Conservation (phyloP, 1,140 invertebrate species). For the Ceratoteleas bidentatus region DNA sequence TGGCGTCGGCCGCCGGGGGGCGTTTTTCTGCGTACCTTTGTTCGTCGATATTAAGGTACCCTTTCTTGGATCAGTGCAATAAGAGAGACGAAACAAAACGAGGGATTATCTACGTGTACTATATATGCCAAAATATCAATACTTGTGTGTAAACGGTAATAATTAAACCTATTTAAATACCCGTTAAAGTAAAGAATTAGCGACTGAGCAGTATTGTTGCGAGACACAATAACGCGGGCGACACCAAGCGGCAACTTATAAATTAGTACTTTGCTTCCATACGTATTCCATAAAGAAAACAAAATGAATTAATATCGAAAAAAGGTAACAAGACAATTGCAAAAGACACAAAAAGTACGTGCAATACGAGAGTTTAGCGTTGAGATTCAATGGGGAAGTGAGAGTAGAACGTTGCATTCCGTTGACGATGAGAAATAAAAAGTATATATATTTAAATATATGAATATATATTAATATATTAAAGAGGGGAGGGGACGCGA, state of each 20-base stretch:
- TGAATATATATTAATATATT: constrained; percentile 48
- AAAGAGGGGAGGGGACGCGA: constrained; percentile 2
- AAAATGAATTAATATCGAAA: no score
- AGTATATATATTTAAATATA: constrained; percentile 28
- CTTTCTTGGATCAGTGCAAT: constrained; percentile 64
- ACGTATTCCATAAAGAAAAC: constrained; percentile 27
- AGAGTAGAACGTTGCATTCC: constrained; percentile 75
- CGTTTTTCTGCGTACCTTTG: constrained; percentile 18
- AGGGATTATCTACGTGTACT: constrained; percentile 65
- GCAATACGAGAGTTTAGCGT: constrained; percentile 33
- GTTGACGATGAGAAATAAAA: constrained; percentile 68
- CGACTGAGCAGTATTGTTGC: constrained; percentile 70
- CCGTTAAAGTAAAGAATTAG: constrained; percentile 66
- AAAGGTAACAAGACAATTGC: no score
- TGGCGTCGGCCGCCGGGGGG: background rate
- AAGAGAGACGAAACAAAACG: constrained; percentile 13
- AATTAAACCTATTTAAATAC: constrained; percentile 63
- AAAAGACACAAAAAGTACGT: constrained; percentile 40
- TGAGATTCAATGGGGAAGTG: constrained; percentile 19
- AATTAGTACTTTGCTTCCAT: constrained; percentile 63
- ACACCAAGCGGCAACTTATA: constrained; percentile 36
- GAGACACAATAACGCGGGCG: constrained; percentile 18
- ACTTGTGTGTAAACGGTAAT: constrained; percentile 66
- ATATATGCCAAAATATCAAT: constrained; percentile 74
- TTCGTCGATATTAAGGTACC: constrained; percentile 61